A percentile compares a stretch with the other conserved stretches of the same genome.
Evolutionary conservation across 2,797 vertebrate genomes (phyloP).

Genomic region (Ibycter americanus): DNA sequence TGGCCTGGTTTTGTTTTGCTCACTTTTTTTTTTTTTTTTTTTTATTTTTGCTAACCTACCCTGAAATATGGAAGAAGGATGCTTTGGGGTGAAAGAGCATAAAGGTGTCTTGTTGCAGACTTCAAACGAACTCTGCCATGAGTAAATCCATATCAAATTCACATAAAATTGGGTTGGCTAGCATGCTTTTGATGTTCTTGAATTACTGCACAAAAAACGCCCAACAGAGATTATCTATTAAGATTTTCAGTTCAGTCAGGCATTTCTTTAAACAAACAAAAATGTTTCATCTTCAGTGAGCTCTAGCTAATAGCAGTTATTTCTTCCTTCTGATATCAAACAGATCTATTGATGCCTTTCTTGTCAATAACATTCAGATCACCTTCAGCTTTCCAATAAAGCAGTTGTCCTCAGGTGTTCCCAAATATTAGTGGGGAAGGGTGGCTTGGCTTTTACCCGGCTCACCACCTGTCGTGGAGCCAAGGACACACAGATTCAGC

Average conservation of each 20-base stretch:
- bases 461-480: not conserved
- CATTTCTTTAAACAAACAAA: not conserved
- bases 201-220: not conserved
- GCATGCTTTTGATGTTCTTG: conserved; percentile 32
- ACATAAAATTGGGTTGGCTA: conserved; percentile 8
- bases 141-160: conserved; percentile 49
- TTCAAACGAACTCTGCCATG: conserved; percentile 36
- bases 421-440: not conserved
- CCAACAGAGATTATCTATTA: not conserved
- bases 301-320: not conserved
- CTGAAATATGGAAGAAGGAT: not conserved
- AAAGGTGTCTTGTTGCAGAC: not conserved
- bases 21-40: not conserved
- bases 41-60: not conserved
- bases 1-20: not conserved
- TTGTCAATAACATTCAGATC: not conserved
- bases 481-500: accelerated
- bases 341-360: not conserved
- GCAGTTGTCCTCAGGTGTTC: not conserved
- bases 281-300: not conserved
- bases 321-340: not conserved
- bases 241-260: not conserved
- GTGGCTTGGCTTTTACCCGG: not conserved
- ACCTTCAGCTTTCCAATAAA: not conserved
- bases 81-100: not conserved